Evolutionary conservation across 2,888 invertebrate species (phyloP), one percentile per base, ranked within the genome.

Genomic region (Phlogophora meticulosa): DNA sequence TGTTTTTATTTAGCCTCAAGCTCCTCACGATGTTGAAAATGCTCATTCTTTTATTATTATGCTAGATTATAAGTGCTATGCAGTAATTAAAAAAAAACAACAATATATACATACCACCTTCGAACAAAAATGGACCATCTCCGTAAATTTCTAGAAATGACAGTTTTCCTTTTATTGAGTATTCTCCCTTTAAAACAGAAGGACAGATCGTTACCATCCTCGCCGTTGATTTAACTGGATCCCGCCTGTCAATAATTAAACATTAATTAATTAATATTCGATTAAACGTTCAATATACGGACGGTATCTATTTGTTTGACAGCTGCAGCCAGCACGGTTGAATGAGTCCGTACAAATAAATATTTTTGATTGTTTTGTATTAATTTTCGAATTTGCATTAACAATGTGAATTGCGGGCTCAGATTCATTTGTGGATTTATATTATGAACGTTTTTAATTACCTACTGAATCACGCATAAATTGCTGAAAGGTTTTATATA

Each of bases 111-210:
- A n/a, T 76, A 90, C 89, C 79, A 56, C 84, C 76, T 51, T 7
- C 34, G 5, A 51, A 24, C 4, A 10, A 15, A 32, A 46, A 57
- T 15, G 4, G 0, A 34, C n/a, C 48, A n/a, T 46, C 11, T 32
- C 32, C 51, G 1, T 3, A 11, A 2, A 85, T 63, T 0, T 74
- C 67, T 7, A 88, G 0, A 5, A 81, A 36, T 0, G 85, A 45
- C 0, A 90, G 10, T 52, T 86, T 82, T 11, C 90, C 90, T 0
- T 49, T 49, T 1, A 85, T 52, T 0, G 17, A 69, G 61, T 89
- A 90, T 2, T 83, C 36, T 1, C 88, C 40, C 7, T 40, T 28
- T 13, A 48, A 17, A 20, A 7, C 48, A 1, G 87, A 24, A 0
- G 87, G 89, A 61, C 84, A 85, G 9, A 79, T 72, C 0, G 80